These are phyloP conservation scores for Parnassius mnemosyne DNA, from an alignment of 2,888 invertebrate genomes.

Conservation along the genomic window DNA sequence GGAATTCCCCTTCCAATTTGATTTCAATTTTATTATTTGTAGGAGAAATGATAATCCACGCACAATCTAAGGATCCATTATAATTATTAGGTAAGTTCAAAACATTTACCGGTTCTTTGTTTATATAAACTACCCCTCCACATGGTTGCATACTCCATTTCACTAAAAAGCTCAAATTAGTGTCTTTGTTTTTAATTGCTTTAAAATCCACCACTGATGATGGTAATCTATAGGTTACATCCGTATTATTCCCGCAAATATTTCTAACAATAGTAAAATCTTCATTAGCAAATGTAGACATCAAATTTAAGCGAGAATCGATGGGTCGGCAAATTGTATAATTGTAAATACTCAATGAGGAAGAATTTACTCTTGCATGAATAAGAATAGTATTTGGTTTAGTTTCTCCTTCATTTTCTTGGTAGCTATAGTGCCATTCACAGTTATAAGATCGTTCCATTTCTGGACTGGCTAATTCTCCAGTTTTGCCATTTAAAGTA, in stretches of 20 bases:
- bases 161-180: conserved; percentile 69
- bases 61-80: conserved; percentile 82
- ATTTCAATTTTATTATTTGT: conserved; percentile 59
- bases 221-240: conserved; percentile 51
- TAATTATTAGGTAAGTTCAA: conserved; percentile 63
- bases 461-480: conserved; percentile 51
- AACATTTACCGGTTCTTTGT: conserved; percentile 46
- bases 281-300: conserved; percentile 30
- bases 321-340: conserved; percentile 46
- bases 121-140: conserved; percentile 80
- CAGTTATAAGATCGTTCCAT: conserved; percentile 53
- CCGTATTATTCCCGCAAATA: conserved; percentile 47
- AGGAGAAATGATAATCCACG: conserved; percentile 82
- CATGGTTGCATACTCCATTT: conserved; percentile 82
- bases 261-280: conserved; percentile 34
- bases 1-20: conserved; percentile 51
- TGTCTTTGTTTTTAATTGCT: conserved; percentile 43
- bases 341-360: conserved; percentile 37
- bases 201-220: conserved; percentile 44
- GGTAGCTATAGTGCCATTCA: conserved; percentile 55
- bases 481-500: conserved; percentile 44
- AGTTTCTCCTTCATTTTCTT: conserved; percentile 21
- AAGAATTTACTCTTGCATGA: conserved; percentile 48
- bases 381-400: conserved; percentile 49
- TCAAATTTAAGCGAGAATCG: conserved; percentile 51